Evolutionary conservation across 1,140 invertebrate species (phyloP).

Genomic region (Drosophila nebulosa): DNA sequence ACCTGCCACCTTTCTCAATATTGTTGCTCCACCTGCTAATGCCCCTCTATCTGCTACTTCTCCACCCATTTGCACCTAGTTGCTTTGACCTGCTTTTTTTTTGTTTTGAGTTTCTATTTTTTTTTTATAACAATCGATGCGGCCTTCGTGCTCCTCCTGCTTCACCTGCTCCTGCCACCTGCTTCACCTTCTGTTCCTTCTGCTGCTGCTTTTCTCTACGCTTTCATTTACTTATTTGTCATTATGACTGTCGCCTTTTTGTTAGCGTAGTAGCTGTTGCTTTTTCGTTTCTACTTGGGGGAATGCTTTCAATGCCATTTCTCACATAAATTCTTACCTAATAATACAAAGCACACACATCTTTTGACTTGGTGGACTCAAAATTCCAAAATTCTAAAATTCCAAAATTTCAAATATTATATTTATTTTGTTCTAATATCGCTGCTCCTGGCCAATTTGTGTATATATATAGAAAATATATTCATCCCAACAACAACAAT

Average conservation of each 20-base stretch:
- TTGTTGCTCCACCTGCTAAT: no score
- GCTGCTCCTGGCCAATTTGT: background rate
- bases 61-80: background rate
- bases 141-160: no score
- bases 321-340: background rate
- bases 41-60: no score
- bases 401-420: no score
- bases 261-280: background rate
- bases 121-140: background rate
- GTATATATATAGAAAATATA: background rate
- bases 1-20: constrained; percentile 8
- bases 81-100: constrained; percentile 24
- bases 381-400: constrained; percentile 19
- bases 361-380: background rate
- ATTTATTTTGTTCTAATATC: background rate
- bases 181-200: no score
- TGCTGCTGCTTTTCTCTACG: no score
- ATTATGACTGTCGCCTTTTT: background rate
- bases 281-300: background rate
- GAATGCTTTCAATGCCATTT: background rate
- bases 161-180: no score
- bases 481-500: background rate
- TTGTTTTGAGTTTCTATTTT: background rate
- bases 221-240: no score
- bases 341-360: background rate